phyloP scores from a whole-genome alignment of 2,888 invertebrate species.

The Cremastobaeus sp. region DNA sequence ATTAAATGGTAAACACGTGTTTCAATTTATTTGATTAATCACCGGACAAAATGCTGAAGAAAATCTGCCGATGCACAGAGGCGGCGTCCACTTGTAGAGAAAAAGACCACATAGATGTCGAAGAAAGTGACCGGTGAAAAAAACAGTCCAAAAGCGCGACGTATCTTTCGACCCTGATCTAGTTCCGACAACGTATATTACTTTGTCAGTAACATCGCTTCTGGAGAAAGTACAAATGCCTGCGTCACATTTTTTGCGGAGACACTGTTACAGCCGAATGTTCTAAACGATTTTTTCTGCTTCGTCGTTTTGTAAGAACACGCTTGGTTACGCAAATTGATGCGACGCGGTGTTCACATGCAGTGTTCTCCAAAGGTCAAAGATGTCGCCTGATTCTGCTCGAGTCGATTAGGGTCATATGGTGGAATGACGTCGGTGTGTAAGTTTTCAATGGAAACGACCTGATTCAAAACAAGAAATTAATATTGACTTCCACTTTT shows the following conservation, averaged over 20 bases:
- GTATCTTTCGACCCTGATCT: conserved; percentile 65
- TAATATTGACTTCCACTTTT: too few relatives aligned
- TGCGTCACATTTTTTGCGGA: conserved; percentile 37
- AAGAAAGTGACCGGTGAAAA: conserved; percentile 54
- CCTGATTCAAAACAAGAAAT: too few relatives aligned
- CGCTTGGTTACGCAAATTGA: conserved; percentile 23
- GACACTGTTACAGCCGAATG: too few relatives aligned
- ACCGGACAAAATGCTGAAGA: too few relatives aligned
- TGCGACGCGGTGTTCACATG: conserved; percentile 6
- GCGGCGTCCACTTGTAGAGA: too few relatives aligned
- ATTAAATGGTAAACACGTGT: too few relatives aligned
- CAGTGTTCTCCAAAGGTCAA: conserved; percentile 18
- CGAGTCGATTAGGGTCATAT: too few relatives aligned
- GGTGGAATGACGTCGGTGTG: too few relatives aligned
- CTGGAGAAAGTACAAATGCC: conserved; percentile 59
- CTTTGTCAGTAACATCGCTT: conserved; percentile 26
- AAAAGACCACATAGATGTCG: conserved; percentile 38
- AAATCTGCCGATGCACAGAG: too few relatives aligned
- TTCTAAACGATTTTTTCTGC: neutral
- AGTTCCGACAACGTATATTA: conserved; percentile 58
- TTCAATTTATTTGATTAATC: too few relatives aligned
- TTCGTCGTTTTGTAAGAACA: conserved; percentile 14
- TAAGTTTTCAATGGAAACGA: too few relatives aligned
- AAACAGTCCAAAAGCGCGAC: conserved; percentile 55
- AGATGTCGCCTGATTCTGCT: too few relatives aligned